phyloP scores from a whole-genome alignment of 2,797 vertebrate genomes.

The Gallinago solitaria region DNA sequence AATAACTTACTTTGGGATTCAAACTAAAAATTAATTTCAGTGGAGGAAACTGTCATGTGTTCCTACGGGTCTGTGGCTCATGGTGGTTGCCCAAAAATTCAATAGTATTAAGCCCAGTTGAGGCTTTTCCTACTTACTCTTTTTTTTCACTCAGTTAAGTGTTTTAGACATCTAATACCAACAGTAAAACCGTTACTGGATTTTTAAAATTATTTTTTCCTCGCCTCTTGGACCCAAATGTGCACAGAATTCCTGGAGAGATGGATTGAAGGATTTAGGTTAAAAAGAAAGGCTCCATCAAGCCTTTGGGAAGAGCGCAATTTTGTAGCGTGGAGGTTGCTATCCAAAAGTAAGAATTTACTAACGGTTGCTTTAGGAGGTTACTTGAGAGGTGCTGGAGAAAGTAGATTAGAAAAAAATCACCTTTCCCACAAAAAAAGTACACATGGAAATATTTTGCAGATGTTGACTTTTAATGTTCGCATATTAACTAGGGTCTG shows the following conservation, averaged over 20 bases:
- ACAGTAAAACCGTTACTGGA: background rate
- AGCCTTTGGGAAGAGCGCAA: background rate
- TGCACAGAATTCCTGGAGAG: background rate
- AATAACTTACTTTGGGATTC: background rate
- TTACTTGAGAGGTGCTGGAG: constrained; percentile 9
- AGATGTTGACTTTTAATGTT: constrained; percentile 25
- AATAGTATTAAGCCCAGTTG: background rate
- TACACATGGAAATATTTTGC: constrained; percentile 13
- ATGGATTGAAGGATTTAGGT: background rate
- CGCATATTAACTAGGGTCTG: background rate
- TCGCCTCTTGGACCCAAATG: background rate
- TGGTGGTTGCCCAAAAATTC: background rate
- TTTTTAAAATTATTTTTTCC: background rate
- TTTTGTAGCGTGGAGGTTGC: background rate
- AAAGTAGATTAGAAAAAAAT: constrained; percentile 21
- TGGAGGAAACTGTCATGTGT: background rate
- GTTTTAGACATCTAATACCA: background rate
- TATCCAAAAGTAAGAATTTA: constrained; percentile 46
- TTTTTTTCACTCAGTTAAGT: background rate
- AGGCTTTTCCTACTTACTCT: background rate
- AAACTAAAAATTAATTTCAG: background rate
- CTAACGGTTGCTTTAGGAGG: constrained; percentile 23
- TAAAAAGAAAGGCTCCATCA: background rate
- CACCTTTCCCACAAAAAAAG: constrained; percentile 15
- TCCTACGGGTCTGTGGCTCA: background rate